phyloP scores from a whole-genome alignment of 2,888 invertebrate species.

The Drosophila ezoana region DNA sequence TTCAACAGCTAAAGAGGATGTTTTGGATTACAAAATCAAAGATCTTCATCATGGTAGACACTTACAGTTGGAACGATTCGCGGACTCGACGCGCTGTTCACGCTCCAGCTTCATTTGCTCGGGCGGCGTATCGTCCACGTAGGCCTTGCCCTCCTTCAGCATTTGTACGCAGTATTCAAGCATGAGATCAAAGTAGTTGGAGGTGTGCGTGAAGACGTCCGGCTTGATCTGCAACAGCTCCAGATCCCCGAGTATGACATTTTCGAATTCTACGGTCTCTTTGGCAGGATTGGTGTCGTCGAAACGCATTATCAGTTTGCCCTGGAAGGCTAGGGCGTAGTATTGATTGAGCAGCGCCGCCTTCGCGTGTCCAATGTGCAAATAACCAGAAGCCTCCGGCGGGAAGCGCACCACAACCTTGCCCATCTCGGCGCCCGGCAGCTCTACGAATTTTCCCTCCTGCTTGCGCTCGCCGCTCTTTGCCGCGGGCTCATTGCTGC shows the following conservation, averaged over 20 bases:
- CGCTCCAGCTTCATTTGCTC: constrained; percentile 97
- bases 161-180: constrained; percentile 94
- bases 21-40: not conserved
- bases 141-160: constrained; percentile 95
- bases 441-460: constrained; percentile 98
- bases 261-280: constrained; percentile 98
- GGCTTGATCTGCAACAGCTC: constrained; percentile 95
- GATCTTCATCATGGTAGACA: constrained; percentile 27
- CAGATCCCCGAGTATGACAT: constrained; percentile 98
- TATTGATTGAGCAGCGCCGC: constrained; percentile 99
- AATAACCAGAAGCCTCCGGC: constrained; percentile 99
- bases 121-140: constrained; percentile 97
- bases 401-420: constrained; percentile 99
- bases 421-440: constrained; percentile 98
- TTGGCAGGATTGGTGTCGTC: constrained; percentile 99
- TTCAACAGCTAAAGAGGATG: constrained; percentile 88
- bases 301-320: constrained; percentile 98
- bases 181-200: constrained; percentile 98
- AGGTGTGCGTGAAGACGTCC: constrained; percentile 97
- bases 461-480: constrained; percentile 88
- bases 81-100: constrained; percentile 94
- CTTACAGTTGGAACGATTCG: constrained; percentile 93
- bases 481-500: constrained; percentile 63
- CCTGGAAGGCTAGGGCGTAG: constrained; percentile 96
- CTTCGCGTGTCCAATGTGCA: constrained; percentile 99